Conservation (phyloP, 1,140 invertebrate species). For the Odontomachus brunneus region DNA sequence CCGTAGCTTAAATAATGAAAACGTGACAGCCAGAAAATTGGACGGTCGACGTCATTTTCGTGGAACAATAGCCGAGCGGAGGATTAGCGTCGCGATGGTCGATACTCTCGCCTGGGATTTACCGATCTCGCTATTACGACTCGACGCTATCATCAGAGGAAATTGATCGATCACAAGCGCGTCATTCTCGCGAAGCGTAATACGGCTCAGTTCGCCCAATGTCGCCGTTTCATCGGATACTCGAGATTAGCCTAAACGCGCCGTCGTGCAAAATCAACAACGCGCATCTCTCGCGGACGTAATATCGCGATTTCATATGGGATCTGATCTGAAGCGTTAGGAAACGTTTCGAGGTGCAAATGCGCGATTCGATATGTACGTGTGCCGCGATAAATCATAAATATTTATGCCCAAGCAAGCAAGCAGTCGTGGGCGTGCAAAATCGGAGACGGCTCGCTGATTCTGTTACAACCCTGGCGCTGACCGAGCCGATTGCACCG, state of each 20-base stretch:
- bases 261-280: slow-evolving; percentile 29
- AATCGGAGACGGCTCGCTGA: background rate
- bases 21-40: slow-evolving; percentile 10
- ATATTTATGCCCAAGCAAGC: background rate
- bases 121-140: slow-evolving; percentile 26
- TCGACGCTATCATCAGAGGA: slow-evolving; percentile 34
- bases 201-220: background rate
- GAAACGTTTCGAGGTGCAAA: background rate
- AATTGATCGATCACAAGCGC: slow-evolving; percentile 48
- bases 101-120: slow-evolving; percentile 22
- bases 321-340: background rate
- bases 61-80: too few relatives aligned
- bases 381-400: background rate
- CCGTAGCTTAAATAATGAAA: slow-evolving; percentile 17
- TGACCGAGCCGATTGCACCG: background rate
- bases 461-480: background rate
- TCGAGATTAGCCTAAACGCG: slow-evolving; percentile 35
- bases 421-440: too few relatives aligned
- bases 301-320: slow-evolving; percentile 4
- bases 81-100: background rate
- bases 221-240: slow-evolving; percentile 17
- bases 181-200: slow-evolving; percentile 6
- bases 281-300: background rate
- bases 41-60: slow-evolving; percentile 17
- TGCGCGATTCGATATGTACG: background rate